Evolutionary conservation across 1,140 invertebrate species (phyloP), one percentile per base, ranked within the genome.

Genomic region (Archivesica marissinica): DNA sequence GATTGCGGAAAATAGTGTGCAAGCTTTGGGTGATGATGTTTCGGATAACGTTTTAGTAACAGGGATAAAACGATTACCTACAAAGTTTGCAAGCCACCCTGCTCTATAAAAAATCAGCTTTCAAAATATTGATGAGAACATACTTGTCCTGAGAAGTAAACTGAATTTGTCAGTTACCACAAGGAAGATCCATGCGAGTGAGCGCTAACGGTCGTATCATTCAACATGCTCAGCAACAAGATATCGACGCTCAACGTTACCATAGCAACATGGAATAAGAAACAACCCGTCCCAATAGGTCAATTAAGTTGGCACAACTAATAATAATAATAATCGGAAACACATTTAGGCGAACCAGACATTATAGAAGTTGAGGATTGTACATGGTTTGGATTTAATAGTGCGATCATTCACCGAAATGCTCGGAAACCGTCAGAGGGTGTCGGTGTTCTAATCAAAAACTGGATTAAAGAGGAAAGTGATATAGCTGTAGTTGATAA

Each of bases 21-120:
- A 25, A 9, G 52, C 68, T 2, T 25, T 83, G 13, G 80, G 80
- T 3, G 54, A 74, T 25, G 64, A 64, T 64, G 80, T 83, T 17
- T 83, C 38, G 11, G 25, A 20, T 35, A 72, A 28, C 13, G 47
- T 82, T 54, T 30, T 39, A 1, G 33, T 82, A 35, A 59, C 79
- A 78, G 30, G 25, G n/a, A 50, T 50, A 44, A 59, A 25, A n/a
- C 61, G 64, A 2, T 23, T 86, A 15, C 61, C 64, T 6, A 50
- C 33, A 6, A 74, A 76, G 66, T 23, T 80, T 28, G 3, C 30
- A 33, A 66, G 35, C 56, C 50, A 50, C n/a, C 77, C 66, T 9
- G 68, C 64, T 13, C 38, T 86, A 44, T 38, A 80, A 13, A 75
- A 80, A 64, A 80, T 86, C 7, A 50, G 44, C 35, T 33, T 85